These are phyloP conservation scores for Ahaetulla prasina DNA, from an alignment of 2,113 vertebrate species.

Conservation along the genomic window DNA sequence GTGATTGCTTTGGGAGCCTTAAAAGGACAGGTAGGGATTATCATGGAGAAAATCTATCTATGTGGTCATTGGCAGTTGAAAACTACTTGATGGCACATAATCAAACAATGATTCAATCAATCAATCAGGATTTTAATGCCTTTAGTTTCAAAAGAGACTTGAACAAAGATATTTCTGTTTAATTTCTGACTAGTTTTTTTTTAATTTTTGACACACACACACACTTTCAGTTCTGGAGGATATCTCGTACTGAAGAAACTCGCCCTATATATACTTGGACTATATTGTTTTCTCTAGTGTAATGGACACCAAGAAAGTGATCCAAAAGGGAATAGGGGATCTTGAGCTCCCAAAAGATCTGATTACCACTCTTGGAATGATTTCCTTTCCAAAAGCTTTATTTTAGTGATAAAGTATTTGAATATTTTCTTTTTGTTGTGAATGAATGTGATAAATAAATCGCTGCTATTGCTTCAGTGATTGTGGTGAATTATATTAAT, in stretches of 20 bases:
- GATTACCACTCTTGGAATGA: neutral
- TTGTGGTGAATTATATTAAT: neutral
- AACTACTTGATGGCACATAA: neutral
- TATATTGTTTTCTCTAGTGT: neutral
- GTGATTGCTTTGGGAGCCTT: neutral
- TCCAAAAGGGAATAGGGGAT: neutral
- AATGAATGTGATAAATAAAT: neutral
- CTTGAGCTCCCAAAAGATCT: neutral
- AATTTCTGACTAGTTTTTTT: neutral
- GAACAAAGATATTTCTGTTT: neutral
- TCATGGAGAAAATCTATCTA: neutral
- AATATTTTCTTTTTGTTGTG: neutral
- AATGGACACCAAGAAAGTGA: neutral
- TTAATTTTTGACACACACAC: neutral
- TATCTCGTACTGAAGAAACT: neutral
- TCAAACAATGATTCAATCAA: neutral
- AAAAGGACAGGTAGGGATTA: neutral
- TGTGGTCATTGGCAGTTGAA: neutral
- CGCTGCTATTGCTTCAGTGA: neutral
- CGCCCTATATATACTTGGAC: neutral
- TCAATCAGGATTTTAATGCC: neutral
- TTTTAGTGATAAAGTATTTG: neutral
- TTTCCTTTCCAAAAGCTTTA: neutral
- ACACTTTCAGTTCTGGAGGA: neutral
- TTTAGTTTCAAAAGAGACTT: neutral